Base-by-base conservation (phyloP, 1,140 invertebrate species). In the Lordiphosa mommai region DNA sequence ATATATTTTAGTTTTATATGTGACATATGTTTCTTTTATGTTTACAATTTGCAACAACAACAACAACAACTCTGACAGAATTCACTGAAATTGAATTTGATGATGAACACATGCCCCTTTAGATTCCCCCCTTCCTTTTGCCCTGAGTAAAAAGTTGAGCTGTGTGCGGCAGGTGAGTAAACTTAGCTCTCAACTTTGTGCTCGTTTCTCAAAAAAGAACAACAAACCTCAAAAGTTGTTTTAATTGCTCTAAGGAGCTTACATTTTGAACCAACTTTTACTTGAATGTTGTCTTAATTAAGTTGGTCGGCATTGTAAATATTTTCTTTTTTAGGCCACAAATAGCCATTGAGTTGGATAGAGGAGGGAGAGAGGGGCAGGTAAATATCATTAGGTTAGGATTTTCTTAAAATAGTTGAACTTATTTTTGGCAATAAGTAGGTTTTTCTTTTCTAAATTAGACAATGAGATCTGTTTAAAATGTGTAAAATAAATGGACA, bases 11-110 rank as follows among this genome's bases (percentile, higher is more conserved):
- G 32, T 61, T 60, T 43, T 67, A 57, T 27, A 27, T 27, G 23
- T 27, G 74, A 76, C 76, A 76, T 82, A 71, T 80, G 74, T 74
- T 68, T 58, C 59, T 51, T 58, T 73, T 61, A 29, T 70, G 70
- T 61, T 74, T 34, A 36, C 41, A n/a, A n/a, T n/a, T n/a, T n/a
- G n/a, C 44, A 27, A 68, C 46, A 29, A 72, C 50, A 51, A 44
- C 57, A 33, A 56, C 61, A 47, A 52, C 23, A 44, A 47, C 73
- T 72, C 73, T 79, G 74, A 74, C 68, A 64, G 48, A 52, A 14
- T 49, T 52, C 49, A 79, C 51, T 52, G 55, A 52, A 46, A 82
- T 82, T 84, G 73, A 69, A 23, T 43, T 27, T 55, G 55, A 59
- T 46, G 23, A 68, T 48, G 33, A 40, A 50, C 59, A 55, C 55